Evolutionary conservation across 2,113 vertebrate genomes (phyloP), one percentile per base, ranked within the genome.

Genomic region (Paramormyrops kingsleyae): DNA sequence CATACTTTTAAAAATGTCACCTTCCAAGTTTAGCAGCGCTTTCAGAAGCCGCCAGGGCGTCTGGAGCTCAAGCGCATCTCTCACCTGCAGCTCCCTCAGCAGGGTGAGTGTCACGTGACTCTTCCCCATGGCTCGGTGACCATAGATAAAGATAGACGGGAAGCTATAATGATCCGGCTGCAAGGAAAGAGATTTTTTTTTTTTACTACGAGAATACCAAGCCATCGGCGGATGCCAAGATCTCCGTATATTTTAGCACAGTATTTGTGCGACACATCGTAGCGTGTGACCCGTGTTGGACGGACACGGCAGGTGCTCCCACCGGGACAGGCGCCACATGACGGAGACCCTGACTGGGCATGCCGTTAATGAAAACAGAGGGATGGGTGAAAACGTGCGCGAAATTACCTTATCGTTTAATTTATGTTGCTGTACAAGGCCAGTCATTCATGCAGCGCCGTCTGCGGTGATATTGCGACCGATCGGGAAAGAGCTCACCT

Each of bases 131-230:
- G 98, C 96, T 53, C 96, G 97, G 91, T 99, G 98, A 56, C 99
- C 98, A 0, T 99, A 99, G 91, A 99, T 97, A 93, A 99, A 99
- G 93, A 99, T 92, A 3, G 98, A 97, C 9, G 97, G 97, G 92
- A 97, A 97, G 93, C 97, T 97, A 92, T 95, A 97, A 44, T 99
- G 98, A 83, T 97, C 95, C 21, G 96, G 97, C 99, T 99, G 93
- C 50, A 88, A 6, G 0, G 1, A 91, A 19, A 91, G 91, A 91
- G 49, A 46, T 66, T 15, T 17, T 59, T 89, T 89, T 89, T n/a
- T 46, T 56, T 56, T 56, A 74, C 86, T 62, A 9, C 15, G 24
- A 47, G 52, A 42, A 53, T 56, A 31, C 19, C 21, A 66, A 46
- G n/a, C 10, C 70, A 17, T 89, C 6, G 17, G 24, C 5, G 42